Base-by-base conservation (phyloP, 2,888 invertebrate species). In the Caenorhabditis afra region DNA sequence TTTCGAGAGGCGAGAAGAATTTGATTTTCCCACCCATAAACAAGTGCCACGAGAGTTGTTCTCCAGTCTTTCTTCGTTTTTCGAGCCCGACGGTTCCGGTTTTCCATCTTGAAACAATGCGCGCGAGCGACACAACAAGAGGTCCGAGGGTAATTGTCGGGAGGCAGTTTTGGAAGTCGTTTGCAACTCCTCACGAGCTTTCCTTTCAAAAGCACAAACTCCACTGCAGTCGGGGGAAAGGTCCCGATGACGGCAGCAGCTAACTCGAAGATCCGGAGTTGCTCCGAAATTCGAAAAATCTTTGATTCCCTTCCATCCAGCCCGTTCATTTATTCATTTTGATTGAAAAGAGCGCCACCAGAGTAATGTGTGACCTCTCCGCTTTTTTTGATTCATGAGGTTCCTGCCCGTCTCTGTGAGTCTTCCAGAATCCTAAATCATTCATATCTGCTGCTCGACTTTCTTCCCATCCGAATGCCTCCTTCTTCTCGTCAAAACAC, bases 1-100 rank as follows among this genome's bases (percentile, higher is more conserved):
- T 29, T 29, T 29, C 29, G 29, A 29, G 7, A 29, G 4, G 29
- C 29, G 29, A 29, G 29, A 29, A 7, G 7, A 29, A 68, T 59
- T 68, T 49, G 52, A 68, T 68, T 68, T 52, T 59, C 68, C 29
- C 68, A 59, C 52, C 44, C 68, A 68, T 68, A 68, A 68, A 68
- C 68, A 59, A 68, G 68, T 52, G 59, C 44, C 52, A 52, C 16
- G 57, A 39, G 50, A 47, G 35, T 53, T 53, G 53, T 53, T 53
- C 52, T 18, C 16, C 53, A 16, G 18, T 16, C 18, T n/a, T n/a
- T 53, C 29, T 53, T 29, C n/a, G 35, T 37, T 53, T 35, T 16
- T 53, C 35, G 18, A 53, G 35, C 37, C n/a, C n/a, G n/a, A n/a
- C 53, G 37, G 53, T 53, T 53, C 18, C 53, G 35, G 3, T 12